phyloP scores from a whole-genome alignment of 2,888 invertebrate genomes.

The Julus scandinavius region DNA sequence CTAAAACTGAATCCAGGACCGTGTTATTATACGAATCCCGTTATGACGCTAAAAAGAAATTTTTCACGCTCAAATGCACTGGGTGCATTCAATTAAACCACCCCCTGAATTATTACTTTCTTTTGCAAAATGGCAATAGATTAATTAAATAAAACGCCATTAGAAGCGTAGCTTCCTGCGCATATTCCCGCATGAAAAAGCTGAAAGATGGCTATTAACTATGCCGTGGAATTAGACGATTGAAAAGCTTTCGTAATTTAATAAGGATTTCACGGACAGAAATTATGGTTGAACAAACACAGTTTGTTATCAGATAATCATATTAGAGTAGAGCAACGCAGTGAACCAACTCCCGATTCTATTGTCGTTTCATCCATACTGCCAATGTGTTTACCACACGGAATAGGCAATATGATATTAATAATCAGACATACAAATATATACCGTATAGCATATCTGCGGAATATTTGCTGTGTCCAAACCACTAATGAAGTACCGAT shows the following conservation, averaged over 20 bases:
- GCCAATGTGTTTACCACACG: not conserved
- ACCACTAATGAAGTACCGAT: not conserved
- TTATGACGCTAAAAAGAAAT: conserved; percentile 1
- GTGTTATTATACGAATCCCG: conserved; percentile 34
- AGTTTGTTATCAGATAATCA: conserved; percentile 40
- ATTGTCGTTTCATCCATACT: not conserved
- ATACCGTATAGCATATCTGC: not conserved
- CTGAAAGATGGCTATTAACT: conserved; percentile 43
- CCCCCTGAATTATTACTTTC: conserved; percentile 39
- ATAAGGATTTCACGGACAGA: conserved; percentile 45
- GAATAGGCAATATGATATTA: not conserved
- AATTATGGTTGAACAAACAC: conserved; percentile 45
- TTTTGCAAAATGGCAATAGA: conserved; percentile 35
- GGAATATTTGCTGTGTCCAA: not conserved
- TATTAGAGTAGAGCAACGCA: conserved; percentile 15
- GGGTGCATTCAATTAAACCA: conserved; percentile 45
- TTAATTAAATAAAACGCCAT: conserved; percentile 43
- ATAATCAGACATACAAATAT: not conserved
- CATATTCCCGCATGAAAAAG: conserved; percentile 34
- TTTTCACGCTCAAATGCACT: conserved; percentile 40
- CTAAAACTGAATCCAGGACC: not conserved
- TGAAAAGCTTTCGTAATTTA: conserved; percentile 36
- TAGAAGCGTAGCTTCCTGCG: conserved; percentile 17
- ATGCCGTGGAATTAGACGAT: conserved; percentile 45
- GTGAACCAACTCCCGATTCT: not conserved